Base-by-base conservation (phyloP, 2,888 invertebrate genomes). In the Eupithecia subfuscata region DNA sequence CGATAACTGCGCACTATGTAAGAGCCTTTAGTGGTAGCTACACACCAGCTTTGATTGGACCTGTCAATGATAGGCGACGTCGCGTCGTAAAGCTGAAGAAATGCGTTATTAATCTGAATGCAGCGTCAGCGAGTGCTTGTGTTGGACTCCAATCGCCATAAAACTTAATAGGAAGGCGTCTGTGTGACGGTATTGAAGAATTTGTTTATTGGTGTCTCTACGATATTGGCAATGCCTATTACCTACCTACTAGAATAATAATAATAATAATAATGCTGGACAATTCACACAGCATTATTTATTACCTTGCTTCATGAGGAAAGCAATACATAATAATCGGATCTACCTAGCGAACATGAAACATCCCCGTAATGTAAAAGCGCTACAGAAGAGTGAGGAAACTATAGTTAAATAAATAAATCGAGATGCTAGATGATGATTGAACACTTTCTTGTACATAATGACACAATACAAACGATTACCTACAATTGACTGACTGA, bases 21-120 rank as follows among this genome's bases (percentile, higher is more conserved):
- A 64, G 18, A 18, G 9, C 64, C 64, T 64, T 64, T 64, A 64
- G 8, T 9, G 64, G 64, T 34, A 60, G 64, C 9, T 18, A 11
- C 64, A 64, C 34, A 34, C n/a, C 34, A 64, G 64, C 34, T 64
- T 64, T 64, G 30, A 64, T 64, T 64, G 34, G 34, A 64, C 16
- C 9, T 64, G 64, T 30, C 64, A 34, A 60, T 60, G 60, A 60
- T 60, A 25, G 56, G 1, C 11, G 60, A 60, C 25, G 18, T 64
- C 64, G 64, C 25, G 18, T 64, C 64, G 64, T 64, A 64, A 64
- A 64, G 8, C 18, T 63, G 64, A 34, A 64, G 64, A 64, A 18
- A 63, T 12, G 30, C 18, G 18, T 34, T 64, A 34, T 64, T 64
- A 64, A 18, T 16, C 30, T 64, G 18, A 34, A 64, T 64, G 34